These are phyloP conservation scores for Varecia variegata DNA, from an alignment of 2,797 vertebrate species.

Conservation along the genomic window DNA sequence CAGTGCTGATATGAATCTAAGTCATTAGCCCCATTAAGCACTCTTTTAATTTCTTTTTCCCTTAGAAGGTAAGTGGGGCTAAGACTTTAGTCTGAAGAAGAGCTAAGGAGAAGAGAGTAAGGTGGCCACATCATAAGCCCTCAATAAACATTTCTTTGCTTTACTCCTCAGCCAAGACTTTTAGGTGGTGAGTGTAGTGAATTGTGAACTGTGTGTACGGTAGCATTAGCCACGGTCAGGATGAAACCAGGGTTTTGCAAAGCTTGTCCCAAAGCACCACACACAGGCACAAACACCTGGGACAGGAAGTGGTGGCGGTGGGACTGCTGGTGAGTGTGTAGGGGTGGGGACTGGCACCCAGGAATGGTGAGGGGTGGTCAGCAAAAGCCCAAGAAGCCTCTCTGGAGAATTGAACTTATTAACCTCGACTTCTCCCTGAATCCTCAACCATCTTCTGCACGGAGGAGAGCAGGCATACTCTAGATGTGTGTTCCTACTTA, in stretches of 20 bases:
- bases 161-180: not conserved
- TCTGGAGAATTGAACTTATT: not conserved
- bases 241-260: not conserved
- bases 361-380: not conserved
- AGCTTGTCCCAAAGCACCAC: not conserved
- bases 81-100: not conserved
- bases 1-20: slow-evolving; percentile 51
- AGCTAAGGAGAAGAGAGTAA: not conserved
- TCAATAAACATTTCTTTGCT: slow-evolving; percentile 14
- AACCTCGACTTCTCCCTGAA: not conserved
- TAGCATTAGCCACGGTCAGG: not conserved
- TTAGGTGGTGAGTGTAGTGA: not conserved
- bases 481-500: not conserved
- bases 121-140: not conserved
- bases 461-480: not conserved
- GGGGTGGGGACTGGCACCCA: not conserved
- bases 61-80: slow-evolving; percentile 4
- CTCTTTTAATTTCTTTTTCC: not conserved
- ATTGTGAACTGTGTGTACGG: not conserved
- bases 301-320: not conserved
- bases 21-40: slow-evolving; percentile 40
- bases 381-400: not conserved
- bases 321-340: not conserved
- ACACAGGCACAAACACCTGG: not conserved
- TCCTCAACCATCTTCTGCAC: not conserved